These are phyloP conservation scores for Sarcophaga peregrina DNA, from an alignment of 1,140 invertebrate genomes.

Conservation along the genomic window DNA sequence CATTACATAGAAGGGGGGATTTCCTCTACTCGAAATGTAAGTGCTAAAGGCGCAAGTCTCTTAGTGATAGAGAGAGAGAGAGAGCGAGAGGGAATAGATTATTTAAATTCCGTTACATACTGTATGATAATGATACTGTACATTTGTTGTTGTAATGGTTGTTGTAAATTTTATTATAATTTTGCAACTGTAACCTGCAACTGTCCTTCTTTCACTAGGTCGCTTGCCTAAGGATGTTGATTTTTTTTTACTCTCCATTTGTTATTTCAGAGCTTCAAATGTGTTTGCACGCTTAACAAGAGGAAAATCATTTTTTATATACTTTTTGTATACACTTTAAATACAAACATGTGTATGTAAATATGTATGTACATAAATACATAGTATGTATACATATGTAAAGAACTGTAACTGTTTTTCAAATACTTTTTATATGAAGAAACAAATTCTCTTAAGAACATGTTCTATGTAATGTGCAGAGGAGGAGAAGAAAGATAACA, in stretches of 20 bases:
- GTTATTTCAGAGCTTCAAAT: background rate
- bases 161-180: background rate
- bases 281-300: background rate
- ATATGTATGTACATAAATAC: too few species aligned
- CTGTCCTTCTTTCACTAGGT: conserved; percentile 23
- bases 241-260: background rate
- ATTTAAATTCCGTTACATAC: background rate
- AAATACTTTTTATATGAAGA: conserved; percentile 9
- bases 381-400: too few species aligned
- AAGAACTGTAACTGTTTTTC: background rate
- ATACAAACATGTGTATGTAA: too few species aligned
- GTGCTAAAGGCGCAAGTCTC: background rate
- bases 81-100: background rate
- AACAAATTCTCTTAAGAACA: too few species aligned
- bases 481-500: background rate
- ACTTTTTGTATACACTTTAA: background rate
- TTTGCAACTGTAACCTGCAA: background rate
- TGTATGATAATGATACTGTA: background rate
- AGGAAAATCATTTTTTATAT: background rate
- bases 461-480: background rate
- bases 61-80: background rate
- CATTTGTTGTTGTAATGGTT: background rate
- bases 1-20: background rate
- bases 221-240: background rate
- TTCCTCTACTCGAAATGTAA: background rate